Base-by-base conservation (phyloP, 2,888 invertebrate genomes). In the Cheiracanthium punctorium region DNA sequence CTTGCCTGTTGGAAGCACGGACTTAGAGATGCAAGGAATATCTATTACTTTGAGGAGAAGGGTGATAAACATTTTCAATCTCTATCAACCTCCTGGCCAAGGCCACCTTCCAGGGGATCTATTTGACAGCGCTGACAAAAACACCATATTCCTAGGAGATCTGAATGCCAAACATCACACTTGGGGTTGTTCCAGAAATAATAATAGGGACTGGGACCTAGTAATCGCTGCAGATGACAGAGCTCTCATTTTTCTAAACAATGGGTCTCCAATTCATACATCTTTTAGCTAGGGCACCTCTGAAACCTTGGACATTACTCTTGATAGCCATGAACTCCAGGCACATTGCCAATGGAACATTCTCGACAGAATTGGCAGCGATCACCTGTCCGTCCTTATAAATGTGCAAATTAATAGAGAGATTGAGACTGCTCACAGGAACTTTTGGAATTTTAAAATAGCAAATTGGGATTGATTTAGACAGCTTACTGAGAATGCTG, bases 381-480 rank as follows among this genome's bases (percentile, higher is more conserved):
- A 82, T 65, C 41, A 72, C 28, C 72, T 65, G n/a, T 65, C 73
- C 24, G 64, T 80, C n/a, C 33, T 80, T 12, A 72, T 67, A 10
- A 33, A 72, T 4, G 32, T 80, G 17, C 0, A 58, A 14, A 43
- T 24, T 70, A 64, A 48, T 1, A 37, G 30, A 29, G 41, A 67
- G 65, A 29, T 20, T 65, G 8, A 7, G 5, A n/a, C 41, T 10
- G 28, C 8, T 5, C 58, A 20, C 33, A 33, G 33, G 41, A 24
- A 24, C 4, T 71, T 71, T 71, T 71, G 67, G 37, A 76, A 76
- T 37, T 76, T 58, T 32, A 37, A 67, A 20, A 80, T 41, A n/a
- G 67, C 67, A 14, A 67, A 74, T 37, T 81, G 74, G 48, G 12
- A 81, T 33, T n/a, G 10, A 12, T 73, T 81, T 43, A 65, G 58